These are phyloP conservation scores for Peromyscus californicus DNA, from an alignment of 2,113 vertebrate species.

Conservation along the genomic window DNA sequence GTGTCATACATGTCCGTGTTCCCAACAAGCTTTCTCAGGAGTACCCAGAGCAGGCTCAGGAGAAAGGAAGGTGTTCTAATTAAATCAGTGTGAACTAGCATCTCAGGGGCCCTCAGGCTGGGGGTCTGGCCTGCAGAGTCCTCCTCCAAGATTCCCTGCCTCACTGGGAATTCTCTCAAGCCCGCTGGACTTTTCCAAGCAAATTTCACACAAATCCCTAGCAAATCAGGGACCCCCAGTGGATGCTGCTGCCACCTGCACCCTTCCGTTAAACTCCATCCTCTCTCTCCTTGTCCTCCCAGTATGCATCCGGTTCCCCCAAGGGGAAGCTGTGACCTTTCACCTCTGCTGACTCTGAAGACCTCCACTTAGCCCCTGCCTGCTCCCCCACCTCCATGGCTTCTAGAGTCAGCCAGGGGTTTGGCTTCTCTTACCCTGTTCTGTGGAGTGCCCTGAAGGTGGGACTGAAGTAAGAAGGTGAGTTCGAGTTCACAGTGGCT, in stretches of 20 bases:
- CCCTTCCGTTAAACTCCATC: no score
- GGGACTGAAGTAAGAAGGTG: background rate
- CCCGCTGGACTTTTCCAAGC: background rate
- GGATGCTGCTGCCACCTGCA: background rate
- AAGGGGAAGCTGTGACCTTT: background rate
- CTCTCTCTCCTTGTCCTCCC: background rate
- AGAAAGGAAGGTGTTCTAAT: background rate
- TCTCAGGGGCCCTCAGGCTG: fast-evolving
- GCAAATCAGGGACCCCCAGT: background rate
- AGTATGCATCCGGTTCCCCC: background rate
- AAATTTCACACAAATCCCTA: background rate
- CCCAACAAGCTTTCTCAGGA: background rate
- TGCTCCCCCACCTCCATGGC: no score
- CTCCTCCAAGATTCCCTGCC: background rate
- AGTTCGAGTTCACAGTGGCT: background rate
- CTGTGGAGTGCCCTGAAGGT: background rate
- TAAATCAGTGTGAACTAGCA: background rate
- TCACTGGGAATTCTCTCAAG: no score
- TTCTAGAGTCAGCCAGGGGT: background rate
- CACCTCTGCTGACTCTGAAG: background rate
- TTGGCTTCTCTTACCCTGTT: background rate
- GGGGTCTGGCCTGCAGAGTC: background rate
- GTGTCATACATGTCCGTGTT: background rate
- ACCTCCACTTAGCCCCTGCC: background rate
- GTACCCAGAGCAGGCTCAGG: background rate